Evolutionary conservation across 2,797 vertebrate genomes (phyloP).

Genomic region (Apodemus agrarius): DNA sequence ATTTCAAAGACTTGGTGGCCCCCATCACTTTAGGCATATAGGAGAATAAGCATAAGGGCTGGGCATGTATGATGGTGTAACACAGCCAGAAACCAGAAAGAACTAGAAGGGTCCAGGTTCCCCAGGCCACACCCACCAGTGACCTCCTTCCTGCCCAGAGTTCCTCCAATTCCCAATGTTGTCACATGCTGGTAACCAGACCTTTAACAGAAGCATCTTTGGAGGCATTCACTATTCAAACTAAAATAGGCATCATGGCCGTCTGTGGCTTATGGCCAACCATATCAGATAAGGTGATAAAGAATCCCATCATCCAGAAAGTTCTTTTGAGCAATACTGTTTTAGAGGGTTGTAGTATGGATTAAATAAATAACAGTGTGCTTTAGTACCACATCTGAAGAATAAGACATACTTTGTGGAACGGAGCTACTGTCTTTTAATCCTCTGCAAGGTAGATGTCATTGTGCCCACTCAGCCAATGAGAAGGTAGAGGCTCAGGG

Average conservation of each 20-base stretch:
- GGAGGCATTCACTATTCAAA: not conserved
- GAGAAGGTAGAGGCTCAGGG: not conserved
- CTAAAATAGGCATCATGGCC: not conserved
- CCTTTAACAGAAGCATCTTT: not conserved
- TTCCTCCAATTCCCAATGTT: not conserved
- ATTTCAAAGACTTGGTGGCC: not conserved
- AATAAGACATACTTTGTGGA: not conserved
- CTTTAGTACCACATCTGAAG: not conserved
- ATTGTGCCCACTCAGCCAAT: not conserved
- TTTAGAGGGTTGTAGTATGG: not conserved
- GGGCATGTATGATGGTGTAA: too few relatives aligned
- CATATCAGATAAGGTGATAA: not conserved
- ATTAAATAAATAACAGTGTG: not conserved
- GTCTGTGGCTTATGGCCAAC: fast-evolving
- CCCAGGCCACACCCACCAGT: not conserved
- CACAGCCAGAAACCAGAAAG: not conserved
- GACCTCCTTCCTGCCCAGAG: not conserved
- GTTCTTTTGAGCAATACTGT: not conserved
- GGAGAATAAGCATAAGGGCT: not conserved
- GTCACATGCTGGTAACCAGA: not conserved
- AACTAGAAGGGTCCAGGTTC: not conserved
- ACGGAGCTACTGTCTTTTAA: too few relatives aligned
- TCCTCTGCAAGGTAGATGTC: not conserved
- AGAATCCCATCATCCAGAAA: not conserved
- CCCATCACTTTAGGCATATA: not conserved